These are phyloP conservation scores for Homalodisca vitripennis DNA, from an alignment of 1,140 invertebrate species.

Conservation along the genomic window DNA sequence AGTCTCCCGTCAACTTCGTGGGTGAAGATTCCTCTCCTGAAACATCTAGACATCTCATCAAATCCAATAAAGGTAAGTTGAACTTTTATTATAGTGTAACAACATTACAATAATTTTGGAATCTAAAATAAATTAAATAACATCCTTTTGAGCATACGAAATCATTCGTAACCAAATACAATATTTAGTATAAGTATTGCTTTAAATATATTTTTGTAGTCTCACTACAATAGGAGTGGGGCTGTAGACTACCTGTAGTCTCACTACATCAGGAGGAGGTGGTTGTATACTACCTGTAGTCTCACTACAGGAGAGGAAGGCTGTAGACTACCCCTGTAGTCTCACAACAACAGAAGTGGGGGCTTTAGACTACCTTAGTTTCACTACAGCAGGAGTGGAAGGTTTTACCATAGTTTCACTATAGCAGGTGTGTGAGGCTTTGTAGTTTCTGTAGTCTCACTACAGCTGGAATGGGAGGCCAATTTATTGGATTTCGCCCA, in stretches of 20 bases:
- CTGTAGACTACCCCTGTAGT: too few species aligned
- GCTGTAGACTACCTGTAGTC: neutral
- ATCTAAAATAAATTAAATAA: neutral
- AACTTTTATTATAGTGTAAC: neutral
- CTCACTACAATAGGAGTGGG: neutral
- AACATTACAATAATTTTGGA: neutral
- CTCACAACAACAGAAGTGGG: too few species aligned
- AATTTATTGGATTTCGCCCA: too few species aligned
- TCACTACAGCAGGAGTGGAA: too few species aligned
- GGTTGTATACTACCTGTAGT: too few species aligned
- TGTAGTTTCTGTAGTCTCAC: too few species aligned
- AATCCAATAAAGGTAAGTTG: conserved; percentile 60
- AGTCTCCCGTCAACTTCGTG: conserved; percentile 63
- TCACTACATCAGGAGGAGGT: too few species aligned
- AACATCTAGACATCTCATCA: conserved; percentile 61
- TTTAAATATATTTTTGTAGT: neutral
- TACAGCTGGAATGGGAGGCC: too few species aligned
- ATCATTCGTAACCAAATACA: neutral
- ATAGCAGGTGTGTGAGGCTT: too few species aligned
- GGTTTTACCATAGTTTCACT: too few species aligned
- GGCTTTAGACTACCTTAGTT: too few species aligned
- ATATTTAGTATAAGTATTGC: neutral
- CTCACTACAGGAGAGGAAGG: too few species aligned
- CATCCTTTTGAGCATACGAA: neutral
- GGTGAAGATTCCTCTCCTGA: conserved; percentile 56